phyloP scores from a whole-genome alignment of 2,113 vertebrate genomes.

The Pterocles burchelli region DNA sequence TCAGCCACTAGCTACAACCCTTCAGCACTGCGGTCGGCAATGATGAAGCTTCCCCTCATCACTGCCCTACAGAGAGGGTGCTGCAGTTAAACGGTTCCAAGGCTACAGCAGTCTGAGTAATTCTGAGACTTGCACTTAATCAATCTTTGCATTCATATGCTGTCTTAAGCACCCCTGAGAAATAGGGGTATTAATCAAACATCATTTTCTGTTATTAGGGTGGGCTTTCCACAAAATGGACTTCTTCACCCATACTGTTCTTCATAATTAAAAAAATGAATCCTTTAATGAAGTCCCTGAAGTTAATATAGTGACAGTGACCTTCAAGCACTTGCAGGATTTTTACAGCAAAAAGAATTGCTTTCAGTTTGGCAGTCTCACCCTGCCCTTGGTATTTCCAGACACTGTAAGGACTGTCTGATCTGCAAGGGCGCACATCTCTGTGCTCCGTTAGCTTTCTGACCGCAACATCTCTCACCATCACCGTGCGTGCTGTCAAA shows the following conservation, averaged over 20 bases:
- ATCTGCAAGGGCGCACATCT: neutral
- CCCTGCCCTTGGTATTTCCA: neutral
- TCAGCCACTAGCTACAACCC: neutral
- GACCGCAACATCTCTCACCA: neutral
- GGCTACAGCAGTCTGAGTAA: neutral
- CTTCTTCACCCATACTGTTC: neutral
- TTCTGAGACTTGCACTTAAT: neutral
- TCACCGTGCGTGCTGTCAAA: neutral
- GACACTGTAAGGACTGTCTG: neutral
- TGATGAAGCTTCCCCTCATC: neutral
- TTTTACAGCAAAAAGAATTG: neutral
- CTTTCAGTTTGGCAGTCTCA: neutral
- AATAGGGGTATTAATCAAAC: neutral
- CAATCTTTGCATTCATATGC: neutral
- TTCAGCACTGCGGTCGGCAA: neutral
- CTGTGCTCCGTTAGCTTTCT: neutral
- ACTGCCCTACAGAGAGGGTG: neutral
- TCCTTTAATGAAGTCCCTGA: slow-evolving; percentile 5
- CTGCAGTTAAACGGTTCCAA: neutral
- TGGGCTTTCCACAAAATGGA: neutral
- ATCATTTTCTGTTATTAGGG: neutral
- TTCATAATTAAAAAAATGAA: slow-evolving; percentile 25
- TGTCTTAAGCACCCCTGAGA: neutral
- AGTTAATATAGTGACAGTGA: slow-evolving; percentile 10
- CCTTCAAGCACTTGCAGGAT: neutral